Base-by-base conservation (phyloP, 2,113 vertebrate species). In the Scortum barcoo region DNA sequence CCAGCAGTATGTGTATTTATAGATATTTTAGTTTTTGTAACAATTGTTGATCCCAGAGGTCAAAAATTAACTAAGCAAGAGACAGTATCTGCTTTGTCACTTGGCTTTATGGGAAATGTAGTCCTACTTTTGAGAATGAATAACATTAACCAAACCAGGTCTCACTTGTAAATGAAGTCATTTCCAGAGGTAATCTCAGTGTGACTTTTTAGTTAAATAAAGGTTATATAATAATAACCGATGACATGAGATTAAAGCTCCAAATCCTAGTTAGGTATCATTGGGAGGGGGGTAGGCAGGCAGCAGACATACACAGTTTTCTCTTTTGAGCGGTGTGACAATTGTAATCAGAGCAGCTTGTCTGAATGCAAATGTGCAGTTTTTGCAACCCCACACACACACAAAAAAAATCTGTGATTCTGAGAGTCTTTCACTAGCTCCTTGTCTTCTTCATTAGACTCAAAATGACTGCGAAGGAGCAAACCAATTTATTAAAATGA, bases 401-500 rank as follows among this genome's bases (percentile, higher is more conserved):
- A 36, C 33, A 38, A 22, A 54, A 54, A 54, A 54, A 24, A 4
- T 36, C 33, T 4, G 33, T 4, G 33, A 36, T 36, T 36, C 6
- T 36, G 33, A 36, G 6, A 36, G 33, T 42, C 26, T 57, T 61
- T 17, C n/a, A 42, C 8, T 6, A 1, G 48, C 62, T 69, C 14
- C 28, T 28, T 5, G 11, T 28, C 72, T 48, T 54, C 51, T 62
- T 33, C 44, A 51, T 70, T 53, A 56, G 4, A 30, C 19, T 42
- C 48, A 20, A 24, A 80, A 33, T 57, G 19, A 76, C 19, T 30
- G n/a, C 42, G 66, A 44, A 62, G 36, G 38, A 71, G 20, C 26
- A 66, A 68, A 36, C 42, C 22, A 5, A 53, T 72, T 78, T 61
- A 30, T 63, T 40, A 74, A 72, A 74, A 24, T 33, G 20, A 51